Percentiles rank a stretch among this genome's conserved stretches.
These are phyloP conservation scores for Strix uralensis DNA, from an alignment of 2,113 vertebrate species.

Conservation along the genomic window DNA sequence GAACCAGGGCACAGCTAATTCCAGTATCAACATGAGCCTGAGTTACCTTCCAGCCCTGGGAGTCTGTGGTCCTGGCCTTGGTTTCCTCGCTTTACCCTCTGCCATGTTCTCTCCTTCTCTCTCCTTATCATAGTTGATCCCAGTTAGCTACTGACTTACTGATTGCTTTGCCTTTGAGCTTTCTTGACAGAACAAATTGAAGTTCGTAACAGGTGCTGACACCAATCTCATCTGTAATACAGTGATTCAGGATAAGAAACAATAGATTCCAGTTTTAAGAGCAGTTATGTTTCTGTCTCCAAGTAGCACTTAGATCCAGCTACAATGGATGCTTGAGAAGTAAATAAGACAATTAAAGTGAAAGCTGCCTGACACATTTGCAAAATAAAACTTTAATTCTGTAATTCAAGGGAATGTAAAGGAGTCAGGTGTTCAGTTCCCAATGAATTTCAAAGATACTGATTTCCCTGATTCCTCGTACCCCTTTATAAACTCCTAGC, in stretches of 20 bases:
- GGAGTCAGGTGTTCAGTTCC: neutral
- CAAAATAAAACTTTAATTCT: neutral
- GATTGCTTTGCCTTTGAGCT: neutral
- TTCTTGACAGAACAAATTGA: neutral
- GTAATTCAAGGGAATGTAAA: neutral
- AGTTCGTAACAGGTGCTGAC: neutral
- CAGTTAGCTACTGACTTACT: neutral
- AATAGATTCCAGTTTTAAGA: neutral
- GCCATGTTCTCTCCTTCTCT: neutral
- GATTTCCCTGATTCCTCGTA: neutral
- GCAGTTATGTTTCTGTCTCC: neutral
- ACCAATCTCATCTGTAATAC: neutral
- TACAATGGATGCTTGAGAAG: neutral
- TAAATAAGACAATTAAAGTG: neutral
- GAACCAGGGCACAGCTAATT: neutral
- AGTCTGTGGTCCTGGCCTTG: rapidly evolving
- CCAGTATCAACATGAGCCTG: neutral
- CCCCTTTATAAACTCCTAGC: neutral
- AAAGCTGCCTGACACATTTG: neutral
- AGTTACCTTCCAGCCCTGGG: neutral
- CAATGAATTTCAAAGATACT: neutral
- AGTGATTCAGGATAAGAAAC: neutral
- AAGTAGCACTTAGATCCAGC: neutral
- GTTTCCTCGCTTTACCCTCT: neutral
- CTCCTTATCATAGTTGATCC: neutral